Evolutionary conservation across 1,140 invertebrate species (phyloP).

Genomic region (Diorhabda carinulata): DNA sequence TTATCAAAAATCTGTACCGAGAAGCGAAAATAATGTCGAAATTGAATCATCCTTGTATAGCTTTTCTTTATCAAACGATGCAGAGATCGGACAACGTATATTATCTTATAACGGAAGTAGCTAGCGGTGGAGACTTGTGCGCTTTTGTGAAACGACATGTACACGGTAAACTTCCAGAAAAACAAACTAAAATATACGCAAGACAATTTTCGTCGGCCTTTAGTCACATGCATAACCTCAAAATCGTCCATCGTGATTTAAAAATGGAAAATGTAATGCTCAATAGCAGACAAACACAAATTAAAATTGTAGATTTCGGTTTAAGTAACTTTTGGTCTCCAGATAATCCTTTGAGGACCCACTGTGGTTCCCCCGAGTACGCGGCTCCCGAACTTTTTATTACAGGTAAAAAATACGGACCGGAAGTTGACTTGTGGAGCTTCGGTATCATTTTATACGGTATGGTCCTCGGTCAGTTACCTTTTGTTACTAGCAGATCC

Average conservation of each 20-base stretch:
- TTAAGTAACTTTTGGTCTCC: conserved; percentile 62
- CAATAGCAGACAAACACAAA: conserved; percentile 59
- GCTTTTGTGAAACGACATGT: conserved; percentile 58
- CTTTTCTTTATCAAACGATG: conserved; percentile 65
- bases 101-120: conserved; percentile 66
- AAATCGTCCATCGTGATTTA: conserved; percentile 56
- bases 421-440: conserved; percentile 75
- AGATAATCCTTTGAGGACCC: conserved; percentile 58
- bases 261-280: conserved; percentile 77
- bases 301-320: conserved; percentile 75
- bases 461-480: conserved; percentile 56
- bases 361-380: conserved; percentile 73
- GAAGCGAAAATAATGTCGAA: conserved; percentile 64
- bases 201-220: conserved; percentile 65
- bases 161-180: conserved; percentile 57
- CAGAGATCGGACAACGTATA: conserved; percentile 57
- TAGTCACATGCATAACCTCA: conserved; percentile 62
- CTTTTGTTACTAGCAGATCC: conserved; percentile 54
- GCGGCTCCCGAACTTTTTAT: conserved; percentile 70
- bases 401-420: conserved; percentile 60
- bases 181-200: conserved; percentile 54
- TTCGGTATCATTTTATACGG: conserved; percentile 43
- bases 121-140: conserved; percentile 63
- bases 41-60: conserved; percentile 64
- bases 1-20: conserved; percentile 61